A percentile compares a stretch with the other conserved stretches of the same genome.
These are phyloP conservation scores for Linepithema humile DNA, from an alignment of 1,140 invertebrate genomes.

Conservation along the genomic window DNA sequence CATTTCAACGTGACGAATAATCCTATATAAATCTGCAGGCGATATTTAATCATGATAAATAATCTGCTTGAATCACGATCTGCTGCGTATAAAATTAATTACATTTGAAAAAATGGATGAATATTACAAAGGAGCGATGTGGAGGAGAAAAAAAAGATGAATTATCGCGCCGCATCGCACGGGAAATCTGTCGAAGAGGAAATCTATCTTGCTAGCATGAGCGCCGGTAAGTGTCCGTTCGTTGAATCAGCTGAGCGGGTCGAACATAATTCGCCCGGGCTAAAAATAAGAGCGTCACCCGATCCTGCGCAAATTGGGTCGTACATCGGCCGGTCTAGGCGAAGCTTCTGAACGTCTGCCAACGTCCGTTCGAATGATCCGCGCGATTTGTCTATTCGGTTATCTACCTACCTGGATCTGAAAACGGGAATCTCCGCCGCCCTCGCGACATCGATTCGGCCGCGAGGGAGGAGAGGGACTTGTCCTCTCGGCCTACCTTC, in stretches of 20 bases:
- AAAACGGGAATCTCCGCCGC: neutral
- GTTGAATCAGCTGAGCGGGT: neutral
- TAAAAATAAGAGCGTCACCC: slow-evolving; percentile 30
- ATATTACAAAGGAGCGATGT: neutral
- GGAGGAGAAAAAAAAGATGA: neutral
- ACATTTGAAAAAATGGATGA: neutral
- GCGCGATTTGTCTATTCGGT: neutral
- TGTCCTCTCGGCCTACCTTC: neutral
- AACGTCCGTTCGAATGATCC: neutral
- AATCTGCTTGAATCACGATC: neutral
- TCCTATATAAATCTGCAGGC: neutral
- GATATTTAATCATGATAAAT: neutral
- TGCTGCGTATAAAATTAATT: neutral
- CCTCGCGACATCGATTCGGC: slow-evolving; percentile 12
- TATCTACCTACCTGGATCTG: slow-evolving; percentile 30
- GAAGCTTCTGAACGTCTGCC: neutral
- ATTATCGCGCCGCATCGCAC: neutral
- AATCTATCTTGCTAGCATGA: neutral
- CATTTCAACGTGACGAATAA: slow-evolving; percentile 1
- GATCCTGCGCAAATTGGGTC: slow-evolving; percentile 1
- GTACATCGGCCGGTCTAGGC: neutral
- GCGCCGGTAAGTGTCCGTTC: neutral
- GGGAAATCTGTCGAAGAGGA: neutral
- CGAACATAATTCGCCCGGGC: slow-evolving; percentile 19
- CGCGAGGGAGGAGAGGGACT: neutral